Conservation (phyloP, 2,113 vertebrate species). For the Solea senegalensis region DNA sequence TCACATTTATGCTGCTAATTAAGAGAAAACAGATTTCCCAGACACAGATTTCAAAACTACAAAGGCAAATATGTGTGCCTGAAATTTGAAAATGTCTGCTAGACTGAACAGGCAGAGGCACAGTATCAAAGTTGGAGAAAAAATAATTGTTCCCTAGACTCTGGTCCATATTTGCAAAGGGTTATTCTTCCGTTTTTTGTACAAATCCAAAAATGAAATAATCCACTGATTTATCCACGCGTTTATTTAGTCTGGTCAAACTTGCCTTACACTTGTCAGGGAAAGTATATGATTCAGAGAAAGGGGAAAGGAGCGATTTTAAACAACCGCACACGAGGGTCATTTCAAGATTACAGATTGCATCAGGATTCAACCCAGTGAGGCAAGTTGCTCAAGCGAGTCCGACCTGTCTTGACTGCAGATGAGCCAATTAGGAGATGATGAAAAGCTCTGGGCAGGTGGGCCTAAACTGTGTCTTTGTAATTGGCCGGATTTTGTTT, state of each 20-base stretch:
- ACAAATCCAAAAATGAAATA: no score
- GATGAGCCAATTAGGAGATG: constrained; percentile 79
- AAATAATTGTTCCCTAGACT: no score
- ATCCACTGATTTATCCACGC: no score
- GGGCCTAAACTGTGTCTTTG: constrained; percentile 59
- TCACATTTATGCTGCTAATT: constrained; percentile 63
- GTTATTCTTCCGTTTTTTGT: no score
- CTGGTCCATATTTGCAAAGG: no score
- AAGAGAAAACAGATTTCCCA: constrained; percentile 58
- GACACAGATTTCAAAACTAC: constrained; percentile 26
- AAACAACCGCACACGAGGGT: constrained; percentile 47
- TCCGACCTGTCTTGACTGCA: constrained; percentile 71
- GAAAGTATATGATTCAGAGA: constrained; percentile 30
- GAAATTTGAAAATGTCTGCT: constrained; percentile 34
- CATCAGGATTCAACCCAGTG: constrained; percentile 50
- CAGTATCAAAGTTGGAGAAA: neutral
- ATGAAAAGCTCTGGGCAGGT: constrained; percentile 70
- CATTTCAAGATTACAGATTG: constrained; percentile 60
- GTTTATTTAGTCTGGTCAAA: neutral
- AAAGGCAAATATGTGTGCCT: constrained; percentile 34
- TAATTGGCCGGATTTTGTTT: constrained; percentile 51
- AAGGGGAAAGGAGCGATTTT: constrained; percentile 38
- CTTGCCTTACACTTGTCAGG: neutral
- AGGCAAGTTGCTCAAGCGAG: constrained; percentile 66
- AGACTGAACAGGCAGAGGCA: neutral